Percentiles rank a stretch among this genome's conserved stretches.
phyloP scores from a whole-genome alignment of 1,140 invertebrate species.

The Drosophila littoralis region DNA sequence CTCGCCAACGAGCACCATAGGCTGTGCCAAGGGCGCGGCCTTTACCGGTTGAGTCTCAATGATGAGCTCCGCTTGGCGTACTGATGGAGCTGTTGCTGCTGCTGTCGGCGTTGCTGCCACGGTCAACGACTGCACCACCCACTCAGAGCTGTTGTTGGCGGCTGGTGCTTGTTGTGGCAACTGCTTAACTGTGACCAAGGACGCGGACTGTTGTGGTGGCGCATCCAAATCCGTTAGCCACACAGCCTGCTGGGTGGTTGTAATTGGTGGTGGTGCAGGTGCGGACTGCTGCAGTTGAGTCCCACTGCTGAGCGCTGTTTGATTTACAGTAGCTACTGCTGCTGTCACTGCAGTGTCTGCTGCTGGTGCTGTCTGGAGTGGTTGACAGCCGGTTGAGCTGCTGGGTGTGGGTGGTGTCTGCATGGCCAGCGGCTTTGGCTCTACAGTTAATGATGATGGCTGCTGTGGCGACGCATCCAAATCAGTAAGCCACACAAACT shows the following conservation, averaged over 20 bases:
- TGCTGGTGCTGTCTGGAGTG: neutral
- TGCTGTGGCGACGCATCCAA: slow-evolving; percentile 40
- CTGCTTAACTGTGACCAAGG: neutral
- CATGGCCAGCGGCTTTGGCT: neutral
- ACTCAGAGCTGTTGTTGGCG: neutral
- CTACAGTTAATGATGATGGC: neutral
- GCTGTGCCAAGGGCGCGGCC: slow-evolving; percentile 1
- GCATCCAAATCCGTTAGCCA: slow-evolving; percentile 30
- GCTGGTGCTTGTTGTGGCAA: neutral
- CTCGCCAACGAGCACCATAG: slow-evolving; percentile 14
- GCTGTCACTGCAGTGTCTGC: neutral
- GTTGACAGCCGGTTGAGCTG: neutral
- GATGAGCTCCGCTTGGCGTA: slow-evolving; percentile 14
- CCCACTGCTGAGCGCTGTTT: neutral
- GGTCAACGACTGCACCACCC: neutral
- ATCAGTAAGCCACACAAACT: slow-evolving; percentile 24
- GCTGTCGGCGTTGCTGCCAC: neutral
- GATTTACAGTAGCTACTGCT: neutral
- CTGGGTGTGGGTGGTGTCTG: neutral
- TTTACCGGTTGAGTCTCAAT: neutral
- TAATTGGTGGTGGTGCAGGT: neutral
- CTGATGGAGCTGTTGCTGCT: slow-evolving; percentile 4
- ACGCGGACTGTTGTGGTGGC: slow-evolving; percentile 18
- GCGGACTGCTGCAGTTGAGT: neutral
- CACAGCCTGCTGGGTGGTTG: slow-evolving; percentile 29